Evolutionary conservation across 2,113 vertebrate genomes (phyloP), one percentile per base, ranked within the genome.

Genomic region (Rhynchomys soricoides): DNA sequence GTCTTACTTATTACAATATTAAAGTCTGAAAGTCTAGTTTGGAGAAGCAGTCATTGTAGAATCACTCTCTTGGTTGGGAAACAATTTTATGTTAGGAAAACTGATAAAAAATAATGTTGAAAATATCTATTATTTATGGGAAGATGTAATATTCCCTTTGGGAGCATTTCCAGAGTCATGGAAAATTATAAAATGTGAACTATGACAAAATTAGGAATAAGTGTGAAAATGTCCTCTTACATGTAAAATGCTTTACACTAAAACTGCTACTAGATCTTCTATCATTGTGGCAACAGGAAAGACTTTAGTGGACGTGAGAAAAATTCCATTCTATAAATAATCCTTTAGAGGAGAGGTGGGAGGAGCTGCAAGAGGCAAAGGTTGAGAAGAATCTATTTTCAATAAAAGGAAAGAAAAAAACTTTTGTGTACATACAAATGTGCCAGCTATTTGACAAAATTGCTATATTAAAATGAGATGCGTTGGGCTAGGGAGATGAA

Each of bases 61-160:
- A 82, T n/a, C 0, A 1, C 71, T 68, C 24, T 74, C 31, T 45
- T 95, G 57, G 86, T 91, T 79, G 5, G 89, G 59, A 55, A 95
- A 92, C 89, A 95, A 86, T 78, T 95, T 95, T 93, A 88, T 16
- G 59, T 48, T 86, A 83, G 75, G 89, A 97, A 96, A 93, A 78
- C 88, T 95, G 81, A 94, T 70, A 96, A 43, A 75, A 75, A 86
- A 73, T 88, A 90, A 88, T 90, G 75, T 48, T 81, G n/a, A 95
- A 88, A 83, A 52, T 93, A 96, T 91, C 89, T 93, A 90, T 95
- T 95, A 97, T 96, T 95, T 93, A 95, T 90, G n/a, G 45, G 45
- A 94, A 73, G 10, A 50, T 43, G 6, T 94, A 89, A 93, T 96
- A 83, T 55, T 19, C 91, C 59, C 37, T 74, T 48, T 89, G 52